phyloP scores from a whole-genome alignment of 2,797 vertebrate species.

The Cyprinodon diabolis region DNA sequence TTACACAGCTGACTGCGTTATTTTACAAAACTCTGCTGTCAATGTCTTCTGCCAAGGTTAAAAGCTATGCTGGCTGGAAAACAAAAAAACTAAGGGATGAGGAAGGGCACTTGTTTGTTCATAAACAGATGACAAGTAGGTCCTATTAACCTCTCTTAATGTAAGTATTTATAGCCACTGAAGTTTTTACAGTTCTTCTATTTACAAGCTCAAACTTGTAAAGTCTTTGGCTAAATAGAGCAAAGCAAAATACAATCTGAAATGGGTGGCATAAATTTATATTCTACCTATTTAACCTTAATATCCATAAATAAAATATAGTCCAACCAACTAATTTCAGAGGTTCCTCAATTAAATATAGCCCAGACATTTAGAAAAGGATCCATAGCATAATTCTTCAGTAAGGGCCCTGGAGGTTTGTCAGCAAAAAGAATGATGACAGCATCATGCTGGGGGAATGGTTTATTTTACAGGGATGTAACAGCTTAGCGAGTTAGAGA shows the following conservation, averaged over 20 bases:
- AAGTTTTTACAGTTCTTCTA: not conserved
- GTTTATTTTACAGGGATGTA: not conserved
- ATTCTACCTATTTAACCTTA: too few species aligned
- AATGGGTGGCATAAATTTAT: too few species aligned
- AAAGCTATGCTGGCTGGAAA: not conserved
- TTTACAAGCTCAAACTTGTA: not conserved
- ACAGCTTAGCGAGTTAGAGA: not conserved
- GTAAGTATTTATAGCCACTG: not conserved
- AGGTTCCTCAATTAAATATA: not conserved
- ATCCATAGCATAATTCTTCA: not conserved
- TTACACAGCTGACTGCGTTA: constrained; percentile 15
- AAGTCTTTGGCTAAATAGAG: not conserved
- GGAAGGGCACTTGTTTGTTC: constrained; percentile 12
- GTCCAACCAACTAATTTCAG: too few species aligned
- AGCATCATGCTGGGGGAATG: not conserved
- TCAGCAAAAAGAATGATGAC: not conserved
- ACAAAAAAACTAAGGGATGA: not conserved
- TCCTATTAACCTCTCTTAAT: not conserved
- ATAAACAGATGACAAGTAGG: constrained; percentile 4
- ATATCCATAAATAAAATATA: too few species aligned
- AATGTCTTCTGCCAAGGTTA: constrained; percentile 39
- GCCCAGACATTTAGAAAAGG: not conserved
- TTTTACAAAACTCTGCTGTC: constrained; percentile 8
- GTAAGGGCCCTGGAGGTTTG: not conserved
- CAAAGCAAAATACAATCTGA: not conserved